A percentile compares a stretch with the other conserved stretches of the same genome.
These are phyloP conservation scores for Semibalanus balanoides DNA, from an alignment of 1,140 invertebrate genomes.

Conservation along the genomic window DNA sequence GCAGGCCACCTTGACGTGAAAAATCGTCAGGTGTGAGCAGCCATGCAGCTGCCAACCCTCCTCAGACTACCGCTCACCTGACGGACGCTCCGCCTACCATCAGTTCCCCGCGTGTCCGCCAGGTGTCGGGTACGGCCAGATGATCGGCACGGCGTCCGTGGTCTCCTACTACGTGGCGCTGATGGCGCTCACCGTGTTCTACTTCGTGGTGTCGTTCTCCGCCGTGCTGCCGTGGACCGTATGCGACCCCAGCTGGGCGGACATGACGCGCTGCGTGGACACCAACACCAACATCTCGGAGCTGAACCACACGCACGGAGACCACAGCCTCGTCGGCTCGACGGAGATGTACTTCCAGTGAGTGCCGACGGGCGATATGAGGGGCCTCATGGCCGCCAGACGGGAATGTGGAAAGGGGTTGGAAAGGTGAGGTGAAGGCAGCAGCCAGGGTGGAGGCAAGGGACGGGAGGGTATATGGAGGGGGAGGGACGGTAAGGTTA, in stretches of 20 bases:
- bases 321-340: slow-evolving; percentile 13
- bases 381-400: too few species aligned
- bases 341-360: slow-evolving; percentile 24
- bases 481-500: too few species aligned
- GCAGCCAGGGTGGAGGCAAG: too few species aligned
- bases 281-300: slow-evolving; percentile 2
- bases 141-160: slow-evolving; percentile 26
- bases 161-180: slow-evolving; percentile 30
- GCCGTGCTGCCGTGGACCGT: slow-evolving; percentile 27
- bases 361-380: slow-evolving; percentile 4
- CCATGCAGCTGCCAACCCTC: too few species aligned
- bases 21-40: too few species aligned
- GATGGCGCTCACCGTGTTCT: slow-evolving; percentile 31
- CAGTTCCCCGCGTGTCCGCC: background rate
- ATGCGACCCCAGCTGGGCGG: slow-evolving; percentile 25
- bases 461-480: too few species aligned
- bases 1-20: too few species aligned
- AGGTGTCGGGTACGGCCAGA: slow-evolving; percentile 34
- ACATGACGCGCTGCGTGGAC: slow-evolving; percentile 3
- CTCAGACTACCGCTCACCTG: too few species aligned
- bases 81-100: too few species aligned
- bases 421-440: too few species aligned
- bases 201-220: slow-evolving; percentile 30
- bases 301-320: slow-evolving; percentile 12
- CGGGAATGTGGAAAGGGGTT: too few species aligned